Evolutionary conservation across 2,113 vertebrate genomes (phyloP).

Genomic region (Phalacrocorax brasilianus): DNA sequence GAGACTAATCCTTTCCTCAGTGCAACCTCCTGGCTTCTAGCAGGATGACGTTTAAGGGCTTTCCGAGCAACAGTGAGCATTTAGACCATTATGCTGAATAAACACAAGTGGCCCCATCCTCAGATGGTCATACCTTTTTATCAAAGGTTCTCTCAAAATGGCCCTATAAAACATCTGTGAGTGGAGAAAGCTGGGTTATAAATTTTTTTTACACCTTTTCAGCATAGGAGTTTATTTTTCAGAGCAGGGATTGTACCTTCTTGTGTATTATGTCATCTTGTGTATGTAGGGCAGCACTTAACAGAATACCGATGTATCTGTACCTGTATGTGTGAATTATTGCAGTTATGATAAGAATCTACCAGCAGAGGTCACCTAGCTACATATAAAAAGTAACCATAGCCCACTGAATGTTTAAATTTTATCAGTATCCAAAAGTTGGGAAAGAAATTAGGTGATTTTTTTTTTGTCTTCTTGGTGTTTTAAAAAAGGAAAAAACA

Average conservation of each 20-base stretch:
- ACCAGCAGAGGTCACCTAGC: constrained; percentile 56
- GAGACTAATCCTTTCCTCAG: background rate
- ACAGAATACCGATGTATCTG: background rate
- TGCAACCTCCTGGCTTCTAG: background rate
- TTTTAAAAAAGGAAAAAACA: background rate
- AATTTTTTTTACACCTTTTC: background rate
- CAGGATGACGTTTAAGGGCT: background rate
- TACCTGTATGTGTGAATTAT: background rate
- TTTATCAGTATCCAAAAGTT: background rate
- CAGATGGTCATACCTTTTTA: background rate
- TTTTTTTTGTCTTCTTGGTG: background rate
- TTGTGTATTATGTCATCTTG: background rate
- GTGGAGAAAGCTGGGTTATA: background rate
- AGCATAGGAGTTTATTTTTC: background rate
- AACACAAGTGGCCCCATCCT: background rate
- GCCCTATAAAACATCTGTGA: background rate
- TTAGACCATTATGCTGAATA: background rate
- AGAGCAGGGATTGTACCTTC: background rate
- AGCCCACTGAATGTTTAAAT: background rate
- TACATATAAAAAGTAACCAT: background rate
- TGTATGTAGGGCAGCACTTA: background rate
- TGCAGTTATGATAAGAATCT: constrained; percentile 37
- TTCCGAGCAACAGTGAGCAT: background rate
- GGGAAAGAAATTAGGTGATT: background rate
- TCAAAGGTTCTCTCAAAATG: background rate